Evolutionary conservation across 2,113 vertebrate species (phyloP), one percentile per base, ranked within the genome.

Genomic region (Argyrosomus japonicus): DNA sequence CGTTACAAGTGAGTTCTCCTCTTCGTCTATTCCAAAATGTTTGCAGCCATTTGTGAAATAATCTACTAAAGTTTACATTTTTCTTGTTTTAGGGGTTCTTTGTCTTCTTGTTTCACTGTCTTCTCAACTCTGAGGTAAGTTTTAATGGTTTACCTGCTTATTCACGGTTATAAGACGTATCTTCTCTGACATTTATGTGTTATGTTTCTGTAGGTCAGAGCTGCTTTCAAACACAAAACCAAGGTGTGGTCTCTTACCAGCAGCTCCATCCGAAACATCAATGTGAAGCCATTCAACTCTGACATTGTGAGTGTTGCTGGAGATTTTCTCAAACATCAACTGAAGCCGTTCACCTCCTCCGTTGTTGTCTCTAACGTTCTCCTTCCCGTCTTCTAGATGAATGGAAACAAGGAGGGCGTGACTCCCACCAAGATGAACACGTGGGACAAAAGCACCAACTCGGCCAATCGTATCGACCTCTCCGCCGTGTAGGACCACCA

Each of bases 171-270:
- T 13, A n/a, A 29, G 50, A 40, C 63, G 43, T 57, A 40, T 70
- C 40, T 58, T 40, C 11, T 8, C 32, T 63, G 23, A 18, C n/a
- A 27, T 65, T 48, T 62, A 3, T 43, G 1, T 43, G 23, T 69
- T 56, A n/a, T 15, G 62, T 70, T 75, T 76, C 75, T 79, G 17
- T 71, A 99, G 98, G 97, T 99, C 62, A 96, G 98, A 94, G 97
- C 98, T 5, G 98, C 98, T 90, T 98, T 99, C 88, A 98, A 99
- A 91, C 98, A 99, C 92, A 99, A 99, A 95, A 98, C 98, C 86
- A 99, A 99, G 83, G 97, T 99, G 86, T 99, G 98, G 98, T 97
- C 97, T 40, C 96, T 99, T 5, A 97, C 96, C 53, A 98, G 98
- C 68, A 99, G 97, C 82, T 98, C 97, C 0, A 90, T 96, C 78